phyloP scores from a whole-genome alignment of 2,113 vertebrate genomes.

The Sorex fumeus region DNA sequence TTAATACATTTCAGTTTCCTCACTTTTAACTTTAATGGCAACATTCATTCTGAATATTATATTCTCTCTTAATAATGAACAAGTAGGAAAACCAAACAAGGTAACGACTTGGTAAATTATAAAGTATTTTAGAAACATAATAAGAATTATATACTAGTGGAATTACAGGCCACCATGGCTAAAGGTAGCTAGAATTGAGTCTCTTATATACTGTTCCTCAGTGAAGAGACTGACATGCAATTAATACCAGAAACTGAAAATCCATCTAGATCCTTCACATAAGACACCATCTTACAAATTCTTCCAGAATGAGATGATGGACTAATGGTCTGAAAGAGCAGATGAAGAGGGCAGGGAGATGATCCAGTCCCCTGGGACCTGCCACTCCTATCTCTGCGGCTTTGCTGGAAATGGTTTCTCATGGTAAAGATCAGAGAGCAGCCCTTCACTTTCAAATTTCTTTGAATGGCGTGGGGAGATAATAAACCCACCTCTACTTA shows the following conservation, averaged over 20 bases:
- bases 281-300: neutral
- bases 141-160: neutral
- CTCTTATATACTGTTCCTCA: neutral
- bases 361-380: neutral
- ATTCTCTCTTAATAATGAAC: constrained; percentile 43
- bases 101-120: neutral
- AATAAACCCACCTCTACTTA: neutral
- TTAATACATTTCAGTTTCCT: neutral
- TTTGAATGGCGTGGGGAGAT: neutral
- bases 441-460: neutral
- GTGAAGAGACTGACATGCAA: neutral
- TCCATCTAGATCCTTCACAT: neutral
- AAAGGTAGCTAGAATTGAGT: neutral
- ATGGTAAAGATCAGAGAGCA: neutral
- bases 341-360: neutral
- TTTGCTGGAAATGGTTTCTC: neutral
- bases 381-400: neutral
- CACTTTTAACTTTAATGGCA: neutral
- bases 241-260: neutral
- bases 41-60: neutral
- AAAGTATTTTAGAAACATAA: constrained; percentile 14
- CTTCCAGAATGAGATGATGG: neutral
- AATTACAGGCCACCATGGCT: neutral
- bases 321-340: neutral
- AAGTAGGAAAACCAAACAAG: neutral